Evolutionary conservation across 30 jellyfish, hydroid and myxozoan species (phyloP).

Genomic region (Rhopilema esculentum): DNA sequence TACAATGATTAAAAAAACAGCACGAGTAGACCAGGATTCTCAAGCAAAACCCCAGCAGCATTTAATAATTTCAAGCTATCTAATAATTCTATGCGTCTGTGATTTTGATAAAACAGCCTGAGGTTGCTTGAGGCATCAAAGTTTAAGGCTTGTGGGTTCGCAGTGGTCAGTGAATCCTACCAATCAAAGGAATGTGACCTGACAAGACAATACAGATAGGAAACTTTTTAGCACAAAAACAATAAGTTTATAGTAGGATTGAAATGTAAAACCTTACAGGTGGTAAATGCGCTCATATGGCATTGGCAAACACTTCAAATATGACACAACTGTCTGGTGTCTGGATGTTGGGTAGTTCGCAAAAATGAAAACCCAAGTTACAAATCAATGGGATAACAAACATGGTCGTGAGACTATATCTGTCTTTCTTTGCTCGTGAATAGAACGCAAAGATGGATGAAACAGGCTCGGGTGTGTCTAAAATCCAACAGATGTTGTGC

Average conservation of each 20-base stretch:
- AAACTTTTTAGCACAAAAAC: background rate
- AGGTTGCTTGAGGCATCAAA: background rate
- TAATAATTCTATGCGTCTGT: background rate
- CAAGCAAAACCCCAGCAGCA: no score
- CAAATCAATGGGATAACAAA: background rate
- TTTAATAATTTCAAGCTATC: no score
- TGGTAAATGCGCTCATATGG: background rate
- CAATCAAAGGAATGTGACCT: background rate
- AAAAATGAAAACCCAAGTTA: background rate
- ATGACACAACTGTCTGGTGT: background rate
- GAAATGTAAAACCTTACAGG: background rate
- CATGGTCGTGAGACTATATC: background rate
- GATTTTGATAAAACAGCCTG: background rate
- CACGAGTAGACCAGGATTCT: no score
- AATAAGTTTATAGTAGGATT: background rate
- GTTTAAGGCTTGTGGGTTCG: background rate
- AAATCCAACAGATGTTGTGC: slow-evolving; percentile 21
- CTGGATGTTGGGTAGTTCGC: background rate
- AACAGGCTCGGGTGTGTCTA: background rate
- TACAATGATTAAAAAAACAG: no score
- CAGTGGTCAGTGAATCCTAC: background rate
- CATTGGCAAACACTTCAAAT: background rate
- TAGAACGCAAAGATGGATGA: slow-evolving; percentile 6
- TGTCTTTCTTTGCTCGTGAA: background rate
- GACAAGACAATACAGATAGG: background rate